Evolutionary conservation across 2,797 vertebrate genomes (phyloP).

Genomic region (Oreortyx pictus): DNA sequence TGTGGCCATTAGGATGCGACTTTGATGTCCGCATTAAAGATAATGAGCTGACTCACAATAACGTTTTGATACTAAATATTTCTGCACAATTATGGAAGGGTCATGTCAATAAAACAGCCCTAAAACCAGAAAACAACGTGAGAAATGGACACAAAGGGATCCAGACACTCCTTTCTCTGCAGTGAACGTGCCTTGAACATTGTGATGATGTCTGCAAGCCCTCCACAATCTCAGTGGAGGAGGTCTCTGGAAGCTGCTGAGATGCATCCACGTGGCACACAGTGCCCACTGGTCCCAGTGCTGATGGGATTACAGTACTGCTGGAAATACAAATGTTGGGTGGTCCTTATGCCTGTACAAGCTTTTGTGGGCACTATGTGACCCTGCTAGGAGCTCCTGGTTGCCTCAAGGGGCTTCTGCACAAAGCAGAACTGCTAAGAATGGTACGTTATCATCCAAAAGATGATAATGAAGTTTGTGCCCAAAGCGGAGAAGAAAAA

Average conservation of each 20-base stretch:
- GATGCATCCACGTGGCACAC: accelerated
- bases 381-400: not conserved
- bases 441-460: not conserved
- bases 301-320: not conserved
- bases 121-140: not conserved
- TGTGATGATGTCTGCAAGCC: not conserved
- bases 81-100: accelerated
- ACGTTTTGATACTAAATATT: not conserved
- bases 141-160: not conserved
- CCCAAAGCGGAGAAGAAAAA: not conserved
- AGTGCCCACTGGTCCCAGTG: accelerated
- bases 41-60: not conserved
- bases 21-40: not conserved
- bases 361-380: not conserved
- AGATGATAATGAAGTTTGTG: not conserved
- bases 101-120: not conserved
- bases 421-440: not conserved
- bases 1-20: not conserved
- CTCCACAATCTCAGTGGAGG: not conserved
- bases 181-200: not conserved
- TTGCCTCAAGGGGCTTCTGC: not conserved
- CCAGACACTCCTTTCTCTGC: not conserved
- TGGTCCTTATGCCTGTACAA: not conserved
- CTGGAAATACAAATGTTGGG: not conserved
- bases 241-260: not conserved